Base-by-base conservation (phyloP, 2,113 vertebrate genomes). In the Ammospiza caudacuta region DNA sequence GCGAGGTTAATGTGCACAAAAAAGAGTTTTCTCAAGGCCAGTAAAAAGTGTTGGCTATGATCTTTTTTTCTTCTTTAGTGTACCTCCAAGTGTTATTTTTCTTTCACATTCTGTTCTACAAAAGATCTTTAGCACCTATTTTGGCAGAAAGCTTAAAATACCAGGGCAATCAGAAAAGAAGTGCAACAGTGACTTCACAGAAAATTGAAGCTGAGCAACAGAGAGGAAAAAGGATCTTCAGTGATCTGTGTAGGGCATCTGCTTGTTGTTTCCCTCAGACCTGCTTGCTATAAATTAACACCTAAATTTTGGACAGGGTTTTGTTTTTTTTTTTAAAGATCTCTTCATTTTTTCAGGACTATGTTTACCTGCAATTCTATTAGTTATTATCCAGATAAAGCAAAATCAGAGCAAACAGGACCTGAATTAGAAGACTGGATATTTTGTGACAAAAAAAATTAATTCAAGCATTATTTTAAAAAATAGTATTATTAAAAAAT, bases 61-160 rank as follows among this genome's bases (percentile, higher is more conserved):
- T 89, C 43, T 84, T 89, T 81, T 81, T 41, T 87, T 62, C 41
- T 64, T 77, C 49, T 87, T 88, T 83, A 84, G 59, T 46, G 15
- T 72, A 94, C 6, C 4, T 78, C 35, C 27, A 72, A 72, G 33
- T 85, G 81, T 67, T 83, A 75, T 59, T 91, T 90, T 95, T 67
- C 52, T 78, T 92, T 83, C 67, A 55, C 85, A 47, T 70, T 85
- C 90, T 94, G 58, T 95, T 93, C 92, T 86, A 91, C 67, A 87
- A 86, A 95, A 90, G 82, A 84, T 88, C 87, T 83, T 86, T 63
- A 90, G 68, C 79, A 83, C 82, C 85, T 92, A 24, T 93, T 95
- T 88, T 81, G 67, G 67, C 84, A 90, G 87, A 74, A 85, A 90
- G 61, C 90, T 90, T 91, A 68, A 90, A 90, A 88, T 88, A 96